Evolutionary conservation across 2,888 invertebrate species (phyloP).

Genomic region (Cataglyphis livida): DNA sequence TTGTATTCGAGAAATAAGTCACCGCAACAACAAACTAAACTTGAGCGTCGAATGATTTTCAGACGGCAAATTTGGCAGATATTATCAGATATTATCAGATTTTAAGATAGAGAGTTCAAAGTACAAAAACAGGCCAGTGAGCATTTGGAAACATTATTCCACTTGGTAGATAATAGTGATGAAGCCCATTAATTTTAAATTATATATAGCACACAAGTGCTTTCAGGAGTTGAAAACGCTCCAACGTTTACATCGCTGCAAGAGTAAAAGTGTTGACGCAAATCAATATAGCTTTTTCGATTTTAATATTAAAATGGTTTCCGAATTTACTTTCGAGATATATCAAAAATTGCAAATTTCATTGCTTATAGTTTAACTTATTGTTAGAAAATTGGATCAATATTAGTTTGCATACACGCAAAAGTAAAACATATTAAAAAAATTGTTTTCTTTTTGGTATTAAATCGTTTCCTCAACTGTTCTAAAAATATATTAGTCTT

Average conservation of each 20-base stretch:
- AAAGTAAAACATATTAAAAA: background rate
- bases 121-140: background rate
- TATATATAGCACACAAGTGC: background rate
- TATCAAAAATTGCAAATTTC: background rate
- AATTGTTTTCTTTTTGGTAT: background rate
- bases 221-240: background rate
- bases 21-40: conserved; percentile 14
- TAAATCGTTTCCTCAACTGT: background rate
- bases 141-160: conserved; percentile 5
- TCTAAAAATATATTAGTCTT: background rate
- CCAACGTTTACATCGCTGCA: background rate
- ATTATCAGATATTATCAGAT: conserved; percentile 2
- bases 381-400: no score
- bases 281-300: background rate
- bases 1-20: conserved; percentile 41
- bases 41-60: background rate
- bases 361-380: background rate
- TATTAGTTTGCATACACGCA: background rate
- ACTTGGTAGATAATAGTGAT: conserved; percentile 11
- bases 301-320: background rate
- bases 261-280: background rate
- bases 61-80: background rate
- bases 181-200: background rate
- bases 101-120: background rate
- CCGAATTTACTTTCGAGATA: background rate